Evolutionary conservation across 2,797 vertebrate genomes (phyloP).

Genomic region (Pseudotriccus pelzelni): DNA sequence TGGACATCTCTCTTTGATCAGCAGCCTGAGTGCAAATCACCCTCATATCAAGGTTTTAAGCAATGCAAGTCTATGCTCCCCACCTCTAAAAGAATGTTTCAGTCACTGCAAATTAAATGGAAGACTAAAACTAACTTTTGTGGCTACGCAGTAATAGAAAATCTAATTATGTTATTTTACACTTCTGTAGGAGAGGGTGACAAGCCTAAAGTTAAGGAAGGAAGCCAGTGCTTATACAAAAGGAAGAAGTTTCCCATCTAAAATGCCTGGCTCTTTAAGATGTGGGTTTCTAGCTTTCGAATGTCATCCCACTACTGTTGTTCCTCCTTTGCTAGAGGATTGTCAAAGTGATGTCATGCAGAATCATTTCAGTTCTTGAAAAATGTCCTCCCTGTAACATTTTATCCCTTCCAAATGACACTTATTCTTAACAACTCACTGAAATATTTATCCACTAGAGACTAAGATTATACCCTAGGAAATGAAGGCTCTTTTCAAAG

Average conservation of each 20-base stretch:
- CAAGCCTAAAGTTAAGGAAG: background rate
- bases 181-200: background rate
- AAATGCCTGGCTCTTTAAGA: background rate
- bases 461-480: conserved; percentile 5
- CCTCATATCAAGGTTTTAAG: background rate
- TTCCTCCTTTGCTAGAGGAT: background rate
- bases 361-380: background rate
- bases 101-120: background rate
- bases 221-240: background rate
- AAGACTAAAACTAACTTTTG: background rate
- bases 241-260: background rate
- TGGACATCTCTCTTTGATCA: conserved; percentile 36
- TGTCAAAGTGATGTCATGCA: background rate
- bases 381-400: background rate
- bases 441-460: conserved; percentile 23
- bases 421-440: conserved; percentile 9
- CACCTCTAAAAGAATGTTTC: background rate
- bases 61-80: background rate
- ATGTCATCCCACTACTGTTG: background rate
- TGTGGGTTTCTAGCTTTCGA: background rate
- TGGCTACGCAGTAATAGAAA: background rate
- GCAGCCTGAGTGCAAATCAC: background rate
- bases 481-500: conserved; percentile 14
- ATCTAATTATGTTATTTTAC: background rate
- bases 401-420: conserved; percentile 8